Percentiles rank a stretch among this genome's conserved stretches.
phyloP scores from a whole-genome alignment of 1,140 invertebrate genomes.

The Propsilocerus akamusi region DNA sequence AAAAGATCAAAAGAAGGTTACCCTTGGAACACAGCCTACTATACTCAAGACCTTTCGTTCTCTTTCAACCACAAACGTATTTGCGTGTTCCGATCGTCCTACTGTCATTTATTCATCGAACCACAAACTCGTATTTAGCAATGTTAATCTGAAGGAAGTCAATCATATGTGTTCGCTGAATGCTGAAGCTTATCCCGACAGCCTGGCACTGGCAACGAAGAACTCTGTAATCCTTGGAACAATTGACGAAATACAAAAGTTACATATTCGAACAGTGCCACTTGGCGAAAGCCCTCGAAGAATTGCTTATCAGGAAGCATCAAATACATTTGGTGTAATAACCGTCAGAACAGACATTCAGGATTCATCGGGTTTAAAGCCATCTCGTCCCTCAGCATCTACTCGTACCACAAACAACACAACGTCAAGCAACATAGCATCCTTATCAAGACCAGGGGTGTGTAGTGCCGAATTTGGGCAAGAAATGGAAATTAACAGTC shows the following conservation, averaged over 20 bases:
- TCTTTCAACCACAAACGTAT: constrained; percentile 87
- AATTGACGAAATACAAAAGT: constrained; percentile 96
- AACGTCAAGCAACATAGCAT: constrained; percentile 25
- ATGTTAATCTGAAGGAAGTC: constrained; percentile 96
- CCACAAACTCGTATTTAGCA: constrained; percentile 97
- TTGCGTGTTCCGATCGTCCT: constrained; percentile 95
- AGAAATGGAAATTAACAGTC: constrained; percentile 83
- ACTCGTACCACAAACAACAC: constrained; percentile 43
- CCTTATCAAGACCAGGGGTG: constrained; percentile 18
- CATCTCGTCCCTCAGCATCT: constrained; percentile 56
- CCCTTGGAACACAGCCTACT: constrained; percentile 92
- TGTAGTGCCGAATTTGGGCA: constrained; percentile 42
- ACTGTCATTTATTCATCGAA: constrained; percentile 98
- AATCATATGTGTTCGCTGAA: constrained; percentile 97
- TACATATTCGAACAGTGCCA: constrained; percentile 90
- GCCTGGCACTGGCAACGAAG: constrained; percentile 84
- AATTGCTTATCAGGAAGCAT: constrained; percentile 88
- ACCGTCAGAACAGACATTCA: constrained; percentile 76
- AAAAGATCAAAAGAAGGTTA: constrained; percentile 77
- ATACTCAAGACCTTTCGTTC: constrained; percentile 81
- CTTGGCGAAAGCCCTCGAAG: constrained; percentile 83
- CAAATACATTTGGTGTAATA: constrained; percentile 88
- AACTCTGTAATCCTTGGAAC: constrained; percentile 90
- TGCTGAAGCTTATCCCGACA: constrained; percentile 84
- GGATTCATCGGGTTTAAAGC: constrained; percentile 43